Evolutionary conservation across 2,888 invertebrate genomes (phyloP), one percentile per base, ranked within the genome.

Genomic region (Acrobasis consociella): DNA sequence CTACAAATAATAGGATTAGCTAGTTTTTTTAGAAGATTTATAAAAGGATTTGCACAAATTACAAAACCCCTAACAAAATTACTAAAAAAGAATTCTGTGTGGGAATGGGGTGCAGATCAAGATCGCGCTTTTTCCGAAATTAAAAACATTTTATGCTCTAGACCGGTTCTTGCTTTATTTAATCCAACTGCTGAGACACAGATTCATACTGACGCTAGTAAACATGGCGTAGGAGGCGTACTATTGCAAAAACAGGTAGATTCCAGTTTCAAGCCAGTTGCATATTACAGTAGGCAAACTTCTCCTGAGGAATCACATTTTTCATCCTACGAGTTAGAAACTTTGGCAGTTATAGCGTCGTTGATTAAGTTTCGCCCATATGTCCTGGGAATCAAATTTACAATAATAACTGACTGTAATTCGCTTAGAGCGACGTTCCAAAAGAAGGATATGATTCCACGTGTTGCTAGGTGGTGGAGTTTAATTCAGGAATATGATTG

Each of bases 1-100:
- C 49, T 15, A 13, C 72, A 69, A 49, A 76, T 76, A 31, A 15
- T 77, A 1, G 75, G 75, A 2, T 65, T 78, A 2, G 64, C 74
- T 0, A 68, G 71, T 31, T 77, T 68, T 51, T 77, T 78, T 56
- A 50, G 76, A 16, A 60, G 69, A 16, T 79, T 78, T 61, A 62
- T 78, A 0, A 65, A 66, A 39, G 60, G 64, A 9, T 80, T 71
- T 58, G 67, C 75, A 3, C 9, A 31, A 0, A 71, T 72, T 31
- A 71, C 70, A 0, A 61, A 62, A 42, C 78, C 75, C 13, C 46
- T 76, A 38, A 38, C 38, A 8, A 38, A 38, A 9, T 9, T 38
- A 8, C 9, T 38, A 9, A 38, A 38, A 38, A 38, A 38, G 38
- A 38, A 38, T 38, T 5, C 38, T 8, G 9, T 38, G 9, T 38